These are phyloP conservation scores for Agonopterix arenella DNA, from an alignment of 2,888 invertebrate genomes.

Conservation along the genomic window DNA sequence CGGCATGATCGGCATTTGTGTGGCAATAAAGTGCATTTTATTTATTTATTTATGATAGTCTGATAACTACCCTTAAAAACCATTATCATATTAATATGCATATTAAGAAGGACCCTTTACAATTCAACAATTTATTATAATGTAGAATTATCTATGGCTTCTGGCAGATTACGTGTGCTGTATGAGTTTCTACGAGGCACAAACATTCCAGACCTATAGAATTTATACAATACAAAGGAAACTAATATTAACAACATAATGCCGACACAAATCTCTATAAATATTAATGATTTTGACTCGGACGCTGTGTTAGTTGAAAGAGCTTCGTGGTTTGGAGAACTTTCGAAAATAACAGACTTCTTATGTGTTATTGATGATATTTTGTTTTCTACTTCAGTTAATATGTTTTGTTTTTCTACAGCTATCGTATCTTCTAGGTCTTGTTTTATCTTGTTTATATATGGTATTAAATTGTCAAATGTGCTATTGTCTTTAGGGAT, in stretches of 20 bases:
- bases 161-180: slow-evolving; percentile 19
- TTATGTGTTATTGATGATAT: slow-evolving; percentile 8
- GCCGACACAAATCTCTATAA: slow-evolving; percentile 26
- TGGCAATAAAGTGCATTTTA: too few relatives aligned
- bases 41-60: too few relatives aligned
- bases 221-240: slow-evolving; percentile 16
- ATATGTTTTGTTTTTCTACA: slow-evolving; percentile 20
- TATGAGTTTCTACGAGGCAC: slow-evolving; percentile 11
- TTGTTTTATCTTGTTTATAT: slow-evolving; percentile 19
- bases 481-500: slow-evolving; percentile 15
- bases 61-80: too few relatives aligned
- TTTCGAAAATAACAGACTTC: background rate
- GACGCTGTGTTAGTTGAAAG: background rate
- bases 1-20: too few relatives aligned
- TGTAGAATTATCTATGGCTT: slow-evolving; percentile 20
- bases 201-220: slow-evolving; percentile 19
- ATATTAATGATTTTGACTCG: slow-evolving; percentile 13
- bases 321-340: background rate
- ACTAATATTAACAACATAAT: slow-evolving; percentile 18
- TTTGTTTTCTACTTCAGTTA: slow-evolving; percentile 21
- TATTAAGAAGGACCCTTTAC: too few relatives aligned
- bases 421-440: slow-evolving; percentile 21
- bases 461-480: slow-evolving; percentile 13
- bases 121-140: slow-evolving; percentile 6
- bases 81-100: too few relatives aligned